Conservation (phyloP, 2,888 invertebrate species). For the Phanerotoma sp. region DNA sequence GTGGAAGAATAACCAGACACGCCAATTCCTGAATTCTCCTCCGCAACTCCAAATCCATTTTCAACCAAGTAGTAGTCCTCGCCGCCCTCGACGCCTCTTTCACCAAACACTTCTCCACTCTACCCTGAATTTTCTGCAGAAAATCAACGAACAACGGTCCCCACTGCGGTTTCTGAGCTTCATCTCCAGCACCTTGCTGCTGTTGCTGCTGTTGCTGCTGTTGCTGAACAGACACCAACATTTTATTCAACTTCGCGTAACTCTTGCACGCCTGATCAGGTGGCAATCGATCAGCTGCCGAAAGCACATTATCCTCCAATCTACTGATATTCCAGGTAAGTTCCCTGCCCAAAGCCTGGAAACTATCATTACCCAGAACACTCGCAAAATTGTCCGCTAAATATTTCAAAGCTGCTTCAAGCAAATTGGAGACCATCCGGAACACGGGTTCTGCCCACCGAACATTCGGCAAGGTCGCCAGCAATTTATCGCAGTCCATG, state of each 20-base stretch:
- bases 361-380: conserved; percentile 70
- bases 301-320: conserved; percentile 76
- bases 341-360: conserved; percentile 69
- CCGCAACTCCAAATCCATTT: conserved; percentile 65
- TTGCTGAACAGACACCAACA: conserved; percentile 45
- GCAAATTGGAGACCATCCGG: conserved; percentile 74
- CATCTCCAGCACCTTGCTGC: too few relatives aligned
- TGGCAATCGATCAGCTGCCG: conserved; percentile 76
- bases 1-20: conserved; percentile 59
- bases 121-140: conserved; percentile 65
- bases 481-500: conserved; percentile 79
- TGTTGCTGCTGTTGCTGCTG: too few relatives aligned
- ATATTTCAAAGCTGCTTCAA: conserved; percentile 79
- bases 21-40: conserved; percentile 68
- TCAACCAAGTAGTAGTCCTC: conserved; percentile 66
- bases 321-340: conserved; percentile 73
- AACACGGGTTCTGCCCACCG: conserved; percentile 84
- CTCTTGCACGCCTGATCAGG: conserved; percentile 83
- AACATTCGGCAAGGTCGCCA: conserved; percentile 74
- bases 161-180: conserved; percentile 59
- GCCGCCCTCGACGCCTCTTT: conserved; percentile 69
- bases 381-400: conserved; percentile 75
- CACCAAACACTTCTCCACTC: conserved; percentile 71
- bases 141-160: conserved; percentile 63
- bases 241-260: conserved; percentile 61